These are phyloP conservation scores for Caenorhabditis wallacei DNA, from an alignment of 2,888 invertebrate species.

Conservation along the genomic window DNA sequence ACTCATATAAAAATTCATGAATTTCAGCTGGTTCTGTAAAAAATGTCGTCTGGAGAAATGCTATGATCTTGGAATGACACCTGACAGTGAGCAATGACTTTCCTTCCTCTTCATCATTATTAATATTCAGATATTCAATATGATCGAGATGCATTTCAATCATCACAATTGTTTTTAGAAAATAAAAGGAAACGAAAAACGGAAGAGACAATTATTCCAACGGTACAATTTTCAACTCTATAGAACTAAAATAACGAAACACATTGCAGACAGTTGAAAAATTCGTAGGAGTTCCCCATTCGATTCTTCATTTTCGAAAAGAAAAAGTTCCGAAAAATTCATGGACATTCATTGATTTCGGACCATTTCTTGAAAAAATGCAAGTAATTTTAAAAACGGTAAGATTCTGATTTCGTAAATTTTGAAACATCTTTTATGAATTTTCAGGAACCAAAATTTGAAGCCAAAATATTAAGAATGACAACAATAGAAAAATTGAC, in stretches of 20 bases:
- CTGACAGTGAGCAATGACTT: constrained; percentile 42
- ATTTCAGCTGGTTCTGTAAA: constrained; percentile 36
- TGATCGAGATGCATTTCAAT: constrained; percentile 27
- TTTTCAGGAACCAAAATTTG: constrained; percentile 18
- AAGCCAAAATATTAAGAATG: not conserved
- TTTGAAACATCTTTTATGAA: not conserved
- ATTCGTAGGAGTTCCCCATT: constrained; percentile 29
- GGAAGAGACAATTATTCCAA: constrained; percentile 16
- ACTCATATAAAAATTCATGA: too few relatives aligned
- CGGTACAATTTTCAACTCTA: not conserved
- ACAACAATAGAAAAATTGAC: constrained; percentile 35
- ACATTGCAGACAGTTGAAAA: constrained; percentile 31
- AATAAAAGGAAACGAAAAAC: constrained; percentile 19
- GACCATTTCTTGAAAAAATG: not conserved
- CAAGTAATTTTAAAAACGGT: constrained; percentile 18
- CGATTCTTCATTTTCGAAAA: constrained; percentile 8
- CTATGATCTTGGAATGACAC: constrained; percentile 36
- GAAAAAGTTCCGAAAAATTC: not conserved
- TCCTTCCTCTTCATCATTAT: not conserved
- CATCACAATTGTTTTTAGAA: constrained; percentile 35
- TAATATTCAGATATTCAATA: constrained; percentile 48
- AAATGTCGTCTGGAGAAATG: constrained; percentile 48
- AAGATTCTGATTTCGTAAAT: not conserved
- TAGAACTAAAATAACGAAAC: not conserved
- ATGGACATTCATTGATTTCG: constrained; percentile 34